phyloP scores from a whole-genome alignment of 2,797 vertebrate species.

The Melanotaenia boesemani region DNA sequence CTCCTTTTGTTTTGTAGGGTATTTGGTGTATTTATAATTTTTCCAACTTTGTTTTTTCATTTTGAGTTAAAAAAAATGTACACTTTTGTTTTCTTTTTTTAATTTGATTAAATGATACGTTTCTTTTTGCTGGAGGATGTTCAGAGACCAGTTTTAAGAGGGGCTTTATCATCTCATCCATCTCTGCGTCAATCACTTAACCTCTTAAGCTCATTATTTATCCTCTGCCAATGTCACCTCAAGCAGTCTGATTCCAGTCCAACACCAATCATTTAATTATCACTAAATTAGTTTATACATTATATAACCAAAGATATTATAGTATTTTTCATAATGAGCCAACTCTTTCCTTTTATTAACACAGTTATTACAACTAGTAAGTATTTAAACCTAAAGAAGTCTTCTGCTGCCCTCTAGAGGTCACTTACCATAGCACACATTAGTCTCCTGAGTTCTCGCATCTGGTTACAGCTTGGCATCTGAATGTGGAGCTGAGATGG shows the following conservation, averaged over 20 bases:
- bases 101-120: not conserved
- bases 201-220: constrained; percentile 6
- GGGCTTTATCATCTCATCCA: not conserved
- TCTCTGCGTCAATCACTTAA: not conserved
- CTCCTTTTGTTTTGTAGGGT: not conserved
- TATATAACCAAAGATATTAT: no score
- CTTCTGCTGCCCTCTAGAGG: constrained; percentile 61
- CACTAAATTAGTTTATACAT: not conserved
- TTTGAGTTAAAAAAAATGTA: no score
- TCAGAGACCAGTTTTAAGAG: not conserved
- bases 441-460: not conserved
- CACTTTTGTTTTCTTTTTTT: no score
- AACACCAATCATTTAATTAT: not conserved
- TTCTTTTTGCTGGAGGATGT: not conserved
- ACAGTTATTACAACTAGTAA: not conserved
- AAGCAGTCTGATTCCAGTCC: not conserved
- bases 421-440: not conserved
- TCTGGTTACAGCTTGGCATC: no score
- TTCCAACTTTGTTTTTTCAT: not conserved
- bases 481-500: no score
- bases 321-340: not conserved
- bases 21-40: not conserved
- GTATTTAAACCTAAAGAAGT: not conserved
- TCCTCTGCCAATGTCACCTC: constrained; percentile 5
- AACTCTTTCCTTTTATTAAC: not conserved